These are phyloP conservation scores for Hippopotamus amphibius DNA, from an alignment of 2,113 vertebrate species.

Conservation along the genomic window DNA sequence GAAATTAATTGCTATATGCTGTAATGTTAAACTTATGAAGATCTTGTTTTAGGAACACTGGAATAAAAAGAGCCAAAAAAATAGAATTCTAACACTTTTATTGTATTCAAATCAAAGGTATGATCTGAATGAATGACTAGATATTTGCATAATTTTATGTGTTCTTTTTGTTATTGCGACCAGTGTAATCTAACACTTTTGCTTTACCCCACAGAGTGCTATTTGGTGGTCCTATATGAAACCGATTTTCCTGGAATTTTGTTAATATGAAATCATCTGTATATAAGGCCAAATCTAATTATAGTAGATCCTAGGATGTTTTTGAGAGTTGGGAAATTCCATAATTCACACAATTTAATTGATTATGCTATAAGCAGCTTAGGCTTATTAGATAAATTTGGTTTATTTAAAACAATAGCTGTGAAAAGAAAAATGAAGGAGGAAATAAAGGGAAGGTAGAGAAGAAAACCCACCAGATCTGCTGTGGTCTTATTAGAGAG, in stretches of 20 bases:
- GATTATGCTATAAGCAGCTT: neutral
- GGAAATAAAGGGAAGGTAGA: neutral
- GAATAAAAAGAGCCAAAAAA: neutral
- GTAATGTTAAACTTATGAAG: neutral
- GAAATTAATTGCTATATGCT: neutral
- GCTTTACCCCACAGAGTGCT: neutral
- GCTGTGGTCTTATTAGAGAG: neutral
- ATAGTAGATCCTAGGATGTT: neutral
- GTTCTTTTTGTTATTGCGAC: neutral
- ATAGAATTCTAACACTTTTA: neutral
- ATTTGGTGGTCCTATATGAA: neutral
- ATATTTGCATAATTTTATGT: neutral
- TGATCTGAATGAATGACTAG: neutral
- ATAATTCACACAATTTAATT: neutral
- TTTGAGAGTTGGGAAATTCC: neutral
- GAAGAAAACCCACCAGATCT: neutral
- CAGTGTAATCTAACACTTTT: neutral
- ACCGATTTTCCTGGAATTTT: neutral
- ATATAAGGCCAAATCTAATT: neutral
- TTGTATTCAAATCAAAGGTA: neutral
- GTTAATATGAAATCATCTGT: neutral
- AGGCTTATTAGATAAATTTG: neutral
- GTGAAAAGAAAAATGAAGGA: neutral
- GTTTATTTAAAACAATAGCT: neutral
- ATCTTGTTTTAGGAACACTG: neutral